Base-by-base conservation (phyloP, 2,797 vertebrate genomes). In the Todus mexicanus region DNA sequence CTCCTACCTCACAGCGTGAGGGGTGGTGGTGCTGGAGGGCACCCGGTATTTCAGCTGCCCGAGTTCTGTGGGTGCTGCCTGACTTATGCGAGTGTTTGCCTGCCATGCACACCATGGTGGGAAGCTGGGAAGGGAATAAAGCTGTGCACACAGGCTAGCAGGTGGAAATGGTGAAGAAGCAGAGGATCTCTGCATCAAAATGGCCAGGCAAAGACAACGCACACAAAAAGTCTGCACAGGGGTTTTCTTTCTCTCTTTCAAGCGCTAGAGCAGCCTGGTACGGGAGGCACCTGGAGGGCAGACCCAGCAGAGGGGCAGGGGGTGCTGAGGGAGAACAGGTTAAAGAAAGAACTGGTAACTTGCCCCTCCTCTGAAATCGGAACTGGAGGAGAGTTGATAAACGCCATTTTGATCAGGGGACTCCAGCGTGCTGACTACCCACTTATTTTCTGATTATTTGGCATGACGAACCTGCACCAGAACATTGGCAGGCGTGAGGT, bases 191-290 rank as follows among this genome's bases (percentile, higher is more conserved):
- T n/a, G 1, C 61, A 54, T 45, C 37, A 64, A 8, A 68, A 71
- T 19, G 51, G 15, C 10, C 29, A 25, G 31, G 57, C 31, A 64
- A 43, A 76, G 29, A 23, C 27, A 35, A 38, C 18, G 15, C 4
- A 15, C 11, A 4, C 22, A 19, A 20, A 29, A n/a, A 33, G 4
- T 7, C 33, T 21, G 37, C 48, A 11, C 0, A 0, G 8, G 42
- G 29, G 31, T 69, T 90, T 84, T 61, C 17, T 19, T 84, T 48
- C 48, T 43, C 5, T 43, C 48, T 47, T 76, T 51, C 15, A 59
- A 84, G 63, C 23, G 33, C 11, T 27, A 21, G 17, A 74, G 61
- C 9, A 10, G 20, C 18, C 11, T 54, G 60, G 23, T 47, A 29
- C 14, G 74, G 74, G 45, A 27, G 22, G 9, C 0, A 3, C 22